phyloP scores from a whole-genome alignment of 2,888 invertebrate species.

The Drosophila phalerata region DNA sequence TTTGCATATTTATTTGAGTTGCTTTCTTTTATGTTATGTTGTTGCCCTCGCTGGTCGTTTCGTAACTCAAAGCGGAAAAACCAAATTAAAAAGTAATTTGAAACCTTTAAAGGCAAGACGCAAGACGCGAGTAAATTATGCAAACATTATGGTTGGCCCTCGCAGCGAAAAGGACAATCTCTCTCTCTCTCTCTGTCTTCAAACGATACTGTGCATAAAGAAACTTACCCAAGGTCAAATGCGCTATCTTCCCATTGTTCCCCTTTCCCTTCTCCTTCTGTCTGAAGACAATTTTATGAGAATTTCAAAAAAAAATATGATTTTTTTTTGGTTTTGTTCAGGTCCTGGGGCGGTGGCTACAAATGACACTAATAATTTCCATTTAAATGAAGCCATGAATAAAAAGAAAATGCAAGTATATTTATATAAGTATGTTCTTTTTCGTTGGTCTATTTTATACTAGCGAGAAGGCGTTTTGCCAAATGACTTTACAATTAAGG shows the following conservation, averaged over 20 bases:
- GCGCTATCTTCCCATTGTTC: conserved; percentile 26
- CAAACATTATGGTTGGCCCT: conserved; percentile 74
- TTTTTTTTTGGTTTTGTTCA: conserved; percentile 20
- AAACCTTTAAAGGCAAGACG: conserved; percentile 77
- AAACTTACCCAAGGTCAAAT: conserved; percentile 68
- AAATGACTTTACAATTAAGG: conserved; percentile 42
- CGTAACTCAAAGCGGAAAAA: conserved; percentile 76
- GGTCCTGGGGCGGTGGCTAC: conserved; percentile 49
- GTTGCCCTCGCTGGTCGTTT: conserved; percentile 41
- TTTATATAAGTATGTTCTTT: conserved; percentile 35
- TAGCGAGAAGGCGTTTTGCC: neutral
- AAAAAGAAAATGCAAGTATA: conserved; percentile 64
- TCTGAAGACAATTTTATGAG: conserved; percentile 67
- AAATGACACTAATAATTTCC: conserved; percentile 80
- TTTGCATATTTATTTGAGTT: conserved; percentile 78
- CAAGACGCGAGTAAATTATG: conserved; percentile 77
- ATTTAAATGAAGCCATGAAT: conserved; percentile 77
- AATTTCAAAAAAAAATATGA: conserved; percentile 54
- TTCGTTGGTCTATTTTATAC: conserved; percentile 26
- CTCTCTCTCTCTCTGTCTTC: neutral
- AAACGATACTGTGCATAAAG: conserved; percentile 22
- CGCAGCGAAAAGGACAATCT: conserved; percentile 41
- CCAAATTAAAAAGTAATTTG: conserved; percentile 81
- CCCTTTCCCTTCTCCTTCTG: conserved; percentile 17
- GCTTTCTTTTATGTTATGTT: conserved; percentile 32